These are phyloP conservation scores for Lasaia peninsularis DNA, from an alignment of 1,140 invertebrate species.

Conservation along the genomic window DNA sequence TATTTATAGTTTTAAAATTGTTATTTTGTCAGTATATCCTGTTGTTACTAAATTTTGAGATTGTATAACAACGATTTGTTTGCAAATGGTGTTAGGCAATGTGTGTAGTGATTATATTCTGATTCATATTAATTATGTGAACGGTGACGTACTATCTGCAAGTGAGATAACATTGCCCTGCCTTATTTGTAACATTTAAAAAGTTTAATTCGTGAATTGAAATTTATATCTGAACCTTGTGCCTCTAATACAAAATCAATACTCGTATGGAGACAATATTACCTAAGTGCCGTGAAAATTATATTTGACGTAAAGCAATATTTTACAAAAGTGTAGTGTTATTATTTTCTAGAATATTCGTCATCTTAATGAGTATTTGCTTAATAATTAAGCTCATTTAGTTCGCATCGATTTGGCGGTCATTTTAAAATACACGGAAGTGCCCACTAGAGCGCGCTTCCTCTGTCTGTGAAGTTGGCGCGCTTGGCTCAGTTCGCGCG, in stretches of 20 bases:
- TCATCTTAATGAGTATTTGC: slow-evolving; percentile 24
- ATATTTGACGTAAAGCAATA: not conserved
- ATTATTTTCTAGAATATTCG: not conserved
- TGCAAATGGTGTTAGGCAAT: not conserved
- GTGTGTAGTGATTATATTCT: slow-evolving; percentile 45
- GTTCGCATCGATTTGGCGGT: slow-evolving; percentile 46
- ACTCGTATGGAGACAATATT: slow-evolving; percentile 24
- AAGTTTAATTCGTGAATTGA: slow-evolving; percentile 19
- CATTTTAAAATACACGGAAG: slow-evolving; percentile 45
- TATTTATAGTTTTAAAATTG: slow-evolving; percentile 3
- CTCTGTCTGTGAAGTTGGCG: slow-evolving; percentile 40
- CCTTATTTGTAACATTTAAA: slow-evolving; percentile 28
- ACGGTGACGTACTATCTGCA: slow-evolving; percentile 56
- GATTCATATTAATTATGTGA: slow-evolving; percentile 71
- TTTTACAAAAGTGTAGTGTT: not conserved
- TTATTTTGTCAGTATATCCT: not conserved
- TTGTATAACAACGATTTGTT: not conserved
- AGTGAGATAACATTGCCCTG: slow-evolving; percentile 54
- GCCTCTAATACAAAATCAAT: slow-evolving; percentile 65
- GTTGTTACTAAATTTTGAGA: not conserved
- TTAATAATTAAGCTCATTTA: slow-evolving; percentile 37
- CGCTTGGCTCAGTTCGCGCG: slow-evolving; percentile 52
- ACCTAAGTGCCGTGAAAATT: not conserved
- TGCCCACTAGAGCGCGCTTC: slow-evolving; percentile 40
- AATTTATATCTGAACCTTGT: slow-evolving; percentile 33